Conservation (phyloP, 2,797 vertebrate genomes). For the Carapus acus region DNA sequence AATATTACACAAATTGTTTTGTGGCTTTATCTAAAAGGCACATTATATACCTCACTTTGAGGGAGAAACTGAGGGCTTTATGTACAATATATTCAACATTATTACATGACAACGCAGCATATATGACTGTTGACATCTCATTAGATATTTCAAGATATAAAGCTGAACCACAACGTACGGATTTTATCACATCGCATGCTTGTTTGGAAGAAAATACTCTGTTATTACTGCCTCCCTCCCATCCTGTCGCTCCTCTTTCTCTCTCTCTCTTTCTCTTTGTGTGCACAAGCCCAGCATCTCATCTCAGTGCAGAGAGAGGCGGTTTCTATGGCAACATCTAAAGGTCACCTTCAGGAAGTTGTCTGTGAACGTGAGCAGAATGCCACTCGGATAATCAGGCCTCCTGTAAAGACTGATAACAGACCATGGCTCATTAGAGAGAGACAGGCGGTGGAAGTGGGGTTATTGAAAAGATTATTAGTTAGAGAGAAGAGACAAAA, state of each 20-base stretch:
- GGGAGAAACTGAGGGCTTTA: slow-evolving; percentile 4
- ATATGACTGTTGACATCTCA: neutral
- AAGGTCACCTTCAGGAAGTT: slow-evolving; percentile 84
- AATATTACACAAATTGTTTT: slow-evolving; percentile 3
- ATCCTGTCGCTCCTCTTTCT: slow-evolving; percentile 19
- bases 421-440: slow-evolving; percentile 69
- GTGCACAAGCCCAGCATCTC: slow-evolving; percentile 54
- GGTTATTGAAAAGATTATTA: slow-evolving; percentile 41
- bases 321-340: slow-evolving; percentile 75
- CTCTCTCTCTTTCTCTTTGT: slow-evolving; percentile 20
- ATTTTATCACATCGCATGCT: slow-evolving; percentile 28
- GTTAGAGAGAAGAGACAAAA: slow-evolving; percentile 50
- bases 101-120: too few species aligned
- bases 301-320: slow-evolving; percentile 53
- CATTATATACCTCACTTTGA: slow-evolving; percentile 1
- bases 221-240: slow-evolving; percentile 19
- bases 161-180: neutral
- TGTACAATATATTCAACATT: neutral
- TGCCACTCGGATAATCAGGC: slow-evolving; percentile 74
- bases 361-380: slow-evolving; percentile 63
- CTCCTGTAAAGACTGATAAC: slow-evolving; percentile 74
- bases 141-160: neutral
- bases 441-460: slow-evolving; percentile 21
- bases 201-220: slow-evolving; percentile 51
- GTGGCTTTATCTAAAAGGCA: slow-evolving; percentile 6